Evolutionary conservation across 1,140 invertebrate genomes (phyloP).

Genomic region (Diachasmimorpha longicaudata): DNA sequence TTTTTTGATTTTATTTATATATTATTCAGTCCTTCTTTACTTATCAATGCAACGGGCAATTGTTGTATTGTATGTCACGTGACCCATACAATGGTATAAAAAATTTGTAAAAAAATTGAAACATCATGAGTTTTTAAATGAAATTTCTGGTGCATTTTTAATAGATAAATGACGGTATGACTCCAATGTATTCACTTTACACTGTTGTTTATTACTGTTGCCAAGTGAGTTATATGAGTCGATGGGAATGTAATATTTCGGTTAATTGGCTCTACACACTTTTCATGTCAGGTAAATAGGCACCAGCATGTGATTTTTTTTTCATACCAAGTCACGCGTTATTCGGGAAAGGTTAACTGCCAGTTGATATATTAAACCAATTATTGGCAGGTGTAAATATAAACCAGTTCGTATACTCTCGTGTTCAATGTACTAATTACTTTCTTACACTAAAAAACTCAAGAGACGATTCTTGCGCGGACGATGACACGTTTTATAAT

Average conservation of each 20-base stretch:
- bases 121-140: too few species aligned
- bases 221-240: neutral
- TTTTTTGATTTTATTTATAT: too few species aligned
- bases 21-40: too few species aligned
- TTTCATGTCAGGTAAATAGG: neutral
- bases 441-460: conserved; percentile 13
- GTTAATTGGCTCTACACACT: neutral
- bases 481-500: neutral
- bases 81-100: too few species aligned
- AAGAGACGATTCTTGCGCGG: neutral
- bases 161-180: too few species aligned
- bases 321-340: neutral
- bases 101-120: too few species aligned
- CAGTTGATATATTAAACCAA: neutral
- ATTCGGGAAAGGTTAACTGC: neutral
- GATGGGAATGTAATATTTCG: neutral
- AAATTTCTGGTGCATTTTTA: too few species aligned
- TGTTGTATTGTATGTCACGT: too few species aligned
- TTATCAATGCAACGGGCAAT: too few species aligned
- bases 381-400: conserved; percentile 3
- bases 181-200: neutral
- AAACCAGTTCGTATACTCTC: neutral
- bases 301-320: neutral
- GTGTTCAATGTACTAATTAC: conserved; percentile 12
- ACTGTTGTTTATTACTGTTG: neutral